phyloP scores from a whole-genome alignment of 2,888 invertebrate species.

The Andrena hattorfiana region DNA sequence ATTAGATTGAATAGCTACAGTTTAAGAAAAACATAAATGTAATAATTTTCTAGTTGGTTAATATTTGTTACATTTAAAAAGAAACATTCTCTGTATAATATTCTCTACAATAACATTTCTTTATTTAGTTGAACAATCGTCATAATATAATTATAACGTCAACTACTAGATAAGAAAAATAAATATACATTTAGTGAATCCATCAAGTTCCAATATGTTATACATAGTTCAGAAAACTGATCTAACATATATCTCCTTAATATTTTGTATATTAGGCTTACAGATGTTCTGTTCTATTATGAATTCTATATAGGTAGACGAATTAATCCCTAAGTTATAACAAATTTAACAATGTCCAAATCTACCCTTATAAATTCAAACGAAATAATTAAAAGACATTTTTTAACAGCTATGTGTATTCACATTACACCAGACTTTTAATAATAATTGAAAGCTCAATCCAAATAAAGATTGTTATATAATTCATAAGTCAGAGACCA shows the following conservation, averaged over 20 bases:
- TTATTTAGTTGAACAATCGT: slow-evolving; percentile 46
- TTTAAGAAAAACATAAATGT: too few relatives aligned
- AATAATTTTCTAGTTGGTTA: neutral
- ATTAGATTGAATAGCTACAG: too few relatives aligned
- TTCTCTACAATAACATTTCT: slow-evolving; percentile 15
- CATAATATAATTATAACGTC: slow-evolving; percentile 10
- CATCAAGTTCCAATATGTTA: slow-evolving; percentile 8
- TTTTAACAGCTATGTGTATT: neutral
- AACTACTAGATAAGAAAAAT: slow-evolving; percentile 70
- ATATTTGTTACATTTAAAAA: neutral
- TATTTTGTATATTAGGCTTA: slow-evolving; percentile 31
- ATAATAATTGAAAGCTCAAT: neutral
- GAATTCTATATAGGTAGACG: slow-evolving; percentile 9
- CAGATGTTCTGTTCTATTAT: slow-evolving; percentile 1
- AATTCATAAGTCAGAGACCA: neutral
- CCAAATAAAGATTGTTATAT: neutral
- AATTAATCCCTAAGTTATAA: slow-evolving; percentile 20
- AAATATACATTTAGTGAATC: slow-evolving; percentile 69
- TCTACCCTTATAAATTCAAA: slow-evolving; percentile 25
- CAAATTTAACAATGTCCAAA: slow-evolving; percentile 43
- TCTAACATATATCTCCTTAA: slow-evolving; percentile 1
- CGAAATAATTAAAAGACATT: neutral
- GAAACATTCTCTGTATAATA: neutral
- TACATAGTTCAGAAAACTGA: slow-evolving; percentile 13
- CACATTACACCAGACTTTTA: neutral